Percentiles rank a stretch among this genome's conserved stretches.
These are phyloP conservation scores for Lithophane semibrunnea DNA, from an alignment of 2,888 invertebrate species.

Conservation along the genomic window DNA sequence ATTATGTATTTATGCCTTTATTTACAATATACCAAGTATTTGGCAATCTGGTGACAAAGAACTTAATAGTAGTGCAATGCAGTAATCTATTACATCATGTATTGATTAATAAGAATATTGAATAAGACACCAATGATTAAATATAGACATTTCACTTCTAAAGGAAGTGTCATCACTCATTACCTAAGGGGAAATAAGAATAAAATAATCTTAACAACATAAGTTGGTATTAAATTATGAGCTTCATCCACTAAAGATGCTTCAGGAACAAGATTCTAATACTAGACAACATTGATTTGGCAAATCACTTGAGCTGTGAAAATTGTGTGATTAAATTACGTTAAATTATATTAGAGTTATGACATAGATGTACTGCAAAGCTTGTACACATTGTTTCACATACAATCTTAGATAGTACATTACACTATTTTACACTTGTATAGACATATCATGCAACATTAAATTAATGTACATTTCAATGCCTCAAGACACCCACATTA, in stretches of 20 bases:
- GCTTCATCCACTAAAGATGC: conserved; percentile 52
- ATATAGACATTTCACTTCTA: conserved; percentile 32
- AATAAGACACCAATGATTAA: conserved; percentile 46
- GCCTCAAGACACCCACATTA: conserved; percentile 22
- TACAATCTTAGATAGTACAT: conserved; percentile 53
- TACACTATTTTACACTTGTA: conserved; percentile 51
- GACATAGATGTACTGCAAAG: conserved; percentile 63
- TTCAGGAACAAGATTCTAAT: conserved; percentile 63
- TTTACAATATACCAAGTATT: conserved; percentile 40
- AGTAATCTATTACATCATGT: conserved; percentile 38
- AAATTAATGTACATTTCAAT: conserved; percentile 46
- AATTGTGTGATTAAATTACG: conserved; percentile 64
- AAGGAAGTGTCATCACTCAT: background rate
- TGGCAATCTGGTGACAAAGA: conserved; percentile 29
- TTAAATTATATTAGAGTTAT: conserved; percentile 57
- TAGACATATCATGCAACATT: conserved; percentile 57
- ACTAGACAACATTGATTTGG: conserved; percentile 85
- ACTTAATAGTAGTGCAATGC: conserved; percentile 48
- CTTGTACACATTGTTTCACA: conserved; percentile 62
- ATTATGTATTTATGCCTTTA: conserved; percentile 21
- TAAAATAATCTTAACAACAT: conserved; percentile 36
- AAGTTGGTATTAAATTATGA: conserved; percentile 52
- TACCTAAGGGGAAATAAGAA: conserved; percentile 14
- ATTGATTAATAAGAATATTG: conserved; percentile 31
- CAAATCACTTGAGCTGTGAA: conserved; percentile 85